Evolutionary conservation across 2,888 invertebrate genomes (phyloP).

Genomic region (Diabrotica balteata): DNA sequence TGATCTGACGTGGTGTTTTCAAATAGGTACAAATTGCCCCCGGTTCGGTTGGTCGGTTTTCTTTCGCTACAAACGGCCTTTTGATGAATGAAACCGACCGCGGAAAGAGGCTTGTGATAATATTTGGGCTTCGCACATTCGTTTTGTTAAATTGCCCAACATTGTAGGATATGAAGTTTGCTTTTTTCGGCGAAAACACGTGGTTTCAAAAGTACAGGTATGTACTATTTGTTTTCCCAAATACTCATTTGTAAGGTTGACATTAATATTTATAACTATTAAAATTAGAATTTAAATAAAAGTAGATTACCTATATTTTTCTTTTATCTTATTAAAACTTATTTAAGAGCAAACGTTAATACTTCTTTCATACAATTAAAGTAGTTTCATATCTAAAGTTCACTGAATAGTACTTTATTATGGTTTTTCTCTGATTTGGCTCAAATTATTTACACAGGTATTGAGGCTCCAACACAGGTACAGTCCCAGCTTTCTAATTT

Average conservation of each 20-base stretch:
- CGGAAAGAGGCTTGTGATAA: background rate
- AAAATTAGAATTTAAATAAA: background rate
- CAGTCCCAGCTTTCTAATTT: too few species aligned
- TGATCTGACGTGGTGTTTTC: slow-evolving; percentile 39
- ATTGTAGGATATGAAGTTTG: background rate
- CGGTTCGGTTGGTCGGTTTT: slow-evolving; percentile 11
- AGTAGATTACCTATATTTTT: background rate
- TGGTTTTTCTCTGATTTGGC: too few species aligned
- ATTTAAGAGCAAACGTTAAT: too few species aligned
- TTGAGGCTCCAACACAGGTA: too few species aligned
- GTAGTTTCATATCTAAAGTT: background rate
- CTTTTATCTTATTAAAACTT: background rate
- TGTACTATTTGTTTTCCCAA: background rate
- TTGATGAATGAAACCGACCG: slow-evolving; percentile 28
- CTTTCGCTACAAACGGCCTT: slow-evolving; percentile 13
- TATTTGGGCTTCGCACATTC: background rate
- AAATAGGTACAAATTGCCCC: slow-evolving; percentile 26
- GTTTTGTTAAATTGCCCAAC: too few species aligned
- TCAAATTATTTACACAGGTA: too few species aligned
- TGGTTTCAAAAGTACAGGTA: slow-evolving; percentile 4
- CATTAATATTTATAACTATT: background rate
- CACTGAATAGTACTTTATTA: too few species aligned
- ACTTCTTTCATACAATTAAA: background rate
- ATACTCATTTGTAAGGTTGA: background rate
- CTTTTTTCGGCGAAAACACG: background rate